Percentiles rank a stretch among this genome's conserved stretches.
These are phyloP conservation scores for Thymelicus acteon DNA, from an alignment of 2,888 invertebrate genomes.

Conservation along the genomic window DNA sequence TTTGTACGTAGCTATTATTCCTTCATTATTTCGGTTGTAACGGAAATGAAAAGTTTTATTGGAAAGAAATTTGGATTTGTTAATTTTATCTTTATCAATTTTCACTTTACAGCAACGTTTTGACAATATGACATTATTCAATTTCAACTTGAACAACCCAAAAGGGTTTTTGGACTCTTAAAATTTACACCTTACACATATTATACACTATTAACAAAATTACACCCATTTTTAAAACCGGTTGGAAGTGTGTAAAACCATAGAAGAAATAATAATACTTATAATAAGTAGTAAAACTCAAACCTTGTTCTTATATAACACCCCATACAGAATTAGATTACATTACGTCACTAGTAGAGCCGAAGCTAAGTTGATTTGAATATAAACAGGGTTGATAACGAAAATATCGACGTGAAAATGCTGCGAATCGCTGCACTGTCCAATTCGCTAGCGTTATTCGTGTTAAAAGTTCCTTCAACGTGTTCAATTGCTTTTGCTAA, in stretches of 20 bases:
- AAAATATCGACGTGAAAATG: neutral
- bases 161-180: too few relatives aligned
- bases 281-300: too few relatives aligned
- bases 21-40: neutral
- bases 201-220: neutral
- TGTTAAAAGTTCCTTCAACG: conserved; percentile 17
- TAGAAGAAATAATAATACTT: too few relatives aligned
- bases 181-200: too few relatives aligned
- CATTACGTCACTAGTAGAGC: neutral
- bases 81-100: too few relatives aligned
- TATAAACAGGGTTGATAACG: conserved; percentile 22
- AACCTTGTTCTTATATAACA: neutral
- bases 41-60: neutral
- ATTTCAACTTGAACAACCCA: too few relatives aligned
- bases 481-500: conserved; percentile 32
- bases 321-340: neutral
- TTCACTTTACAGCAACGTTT: too few relatives aligned
- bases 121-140: too few relatives aligned
- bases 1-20: conserved; percentile 1
- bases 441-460: conserved; percentile 13
- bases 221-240: neutral
- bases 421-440: neutral
- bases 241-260: neutral
- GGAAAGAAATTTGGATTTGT: neutral
- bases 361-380: conserved; percentile 5